A percentile compares a stretch with the other conserved stretches of the same genome.
These are phyloP conservation scores for Serripes groenlandicus DNA, from an alignment of 2,888 invertebrate species.

Conservation along the genomic window DNA sequence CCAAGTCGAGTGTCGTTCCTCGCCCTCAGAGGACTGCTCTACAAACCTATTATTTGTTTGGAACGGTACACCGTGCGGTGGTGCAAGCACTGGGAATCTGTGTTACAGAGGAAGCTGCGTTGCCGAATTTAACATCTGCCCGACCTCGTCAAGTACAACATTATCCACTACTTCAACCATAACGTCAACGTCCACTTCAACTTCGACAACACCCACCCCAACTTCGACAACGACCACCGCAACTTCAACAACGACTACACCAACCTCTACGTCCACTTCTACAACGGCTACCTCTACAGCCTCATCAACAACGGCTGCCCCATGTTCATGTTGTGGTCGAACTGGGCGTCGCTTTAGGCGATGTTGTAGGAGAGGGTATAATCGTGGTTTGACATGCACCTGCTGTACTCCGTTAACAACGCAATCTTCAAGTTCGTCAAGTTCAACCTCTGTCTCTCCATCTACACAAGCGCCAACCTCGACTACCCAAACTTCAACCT, in stretches of 20 bases:
- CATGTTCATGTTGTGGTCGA: too few relatives aligned
- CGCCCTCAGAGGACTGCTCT: neutral
- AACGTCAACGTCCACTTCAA: too few relatives aligned
- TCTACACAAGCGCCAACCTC: too few relatives aligned
- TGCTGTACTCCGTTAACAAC: too few relatives aligned
- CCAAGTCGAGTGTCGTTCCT: neutral
- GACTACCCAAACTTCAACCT: too few relatives aligned
- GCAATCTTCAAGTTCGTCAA: too few relatives aligned
- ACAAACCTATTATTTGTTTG: constrained; percentile 12
- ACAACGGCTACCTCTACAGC: neutral
- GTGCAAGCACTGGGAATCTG: neutral
- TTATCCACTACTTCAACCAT: too few relatives aligned
- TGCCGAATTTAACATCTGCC: constrained; percentile 19
- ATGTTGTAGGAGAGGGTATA: too few relatives aligned
- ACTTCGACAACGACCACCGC: neutral
- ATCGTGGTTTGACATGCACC: too few relatives aligned
- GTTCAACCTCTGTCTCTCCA: too few relatives aligned
- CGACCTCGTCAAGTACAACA: too few relatives aligned
- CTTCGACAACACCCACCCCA: neutral
- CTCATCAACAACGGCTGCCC: neutral
- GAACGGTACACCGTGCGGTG: constrained; percentile 30
- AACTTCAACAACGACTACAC: neutral
- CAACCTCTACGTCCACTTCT: neutral
- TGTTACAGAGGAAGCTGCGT: constrained; percentile 17
- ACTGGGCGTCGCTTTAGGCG: too few relatives aligned